A percentile compares a stretch with the other conserved stretches of the same genome.
Evolutionary conservation across 2,113 vertebrate species (phyloP).

Genomic region (Stomatorhinus ivindoensis): DNA sequence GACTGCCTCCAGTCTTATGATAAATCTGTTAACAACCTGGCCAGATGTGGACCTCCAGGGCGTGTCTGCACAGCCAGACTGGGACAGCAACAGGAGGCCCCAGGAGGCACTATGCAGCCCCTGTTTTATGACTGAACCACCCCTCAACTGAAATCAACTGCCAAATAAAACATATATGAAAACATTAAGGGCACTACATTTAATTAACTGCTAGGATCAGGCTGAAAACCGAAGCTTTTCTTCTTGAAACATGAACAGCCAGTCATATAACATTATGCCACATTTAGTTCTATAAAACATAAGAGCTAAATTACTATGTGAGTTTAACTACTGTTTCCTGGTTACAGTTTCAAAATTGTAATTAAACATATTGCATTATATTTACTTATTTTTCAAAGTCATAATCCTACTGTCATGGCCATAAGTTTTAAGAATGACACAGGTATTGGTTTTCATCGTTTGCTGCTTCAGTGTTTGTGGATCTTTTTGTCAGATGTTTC

Average conservation of each 20-base stretch:
- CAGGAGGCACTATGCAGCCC: background rate
- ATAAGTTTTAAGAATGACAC: too few relatives aligned
- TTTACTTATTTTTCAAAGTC: background rate
- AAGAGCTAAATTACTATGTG: background rate
- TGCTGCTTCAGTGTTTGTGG: too few relatives aligned
- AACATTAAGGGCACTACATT: background rate
- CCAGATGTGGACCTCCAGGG: background rate
- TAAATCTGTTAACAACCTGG: slow-evolving; percentile 7
- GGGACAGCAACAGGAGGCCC: background rate
- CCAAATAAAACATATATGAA: background rate
- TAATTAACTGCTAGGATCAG: background rate
- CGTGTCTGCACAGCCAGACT: background rate
- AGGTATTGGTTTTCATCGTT: too few relatives aligned
- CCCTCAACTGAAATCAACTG: background rate
- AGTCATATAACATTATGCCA: background rate
- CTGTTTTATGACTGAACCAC: background rate
- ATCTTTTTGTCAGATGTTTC: too few relatives aligned
- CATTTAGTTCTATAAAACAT: background rate
- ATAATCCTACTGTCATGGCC: background rate
- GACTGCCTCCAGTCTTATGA: background rate
- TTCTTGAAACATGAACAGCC: background rate
- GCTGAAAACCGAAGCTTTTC: background rate
- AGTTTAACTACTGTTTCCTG: background rate
- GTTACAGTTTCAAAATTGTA: background rate
- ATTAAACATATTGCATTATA: background rate